These are phyloP conservation scores for Sminthurinus aureus DNA, from an alignment of 2,888 invertebrate genomes.

Conservation along the genomic window DNA sequence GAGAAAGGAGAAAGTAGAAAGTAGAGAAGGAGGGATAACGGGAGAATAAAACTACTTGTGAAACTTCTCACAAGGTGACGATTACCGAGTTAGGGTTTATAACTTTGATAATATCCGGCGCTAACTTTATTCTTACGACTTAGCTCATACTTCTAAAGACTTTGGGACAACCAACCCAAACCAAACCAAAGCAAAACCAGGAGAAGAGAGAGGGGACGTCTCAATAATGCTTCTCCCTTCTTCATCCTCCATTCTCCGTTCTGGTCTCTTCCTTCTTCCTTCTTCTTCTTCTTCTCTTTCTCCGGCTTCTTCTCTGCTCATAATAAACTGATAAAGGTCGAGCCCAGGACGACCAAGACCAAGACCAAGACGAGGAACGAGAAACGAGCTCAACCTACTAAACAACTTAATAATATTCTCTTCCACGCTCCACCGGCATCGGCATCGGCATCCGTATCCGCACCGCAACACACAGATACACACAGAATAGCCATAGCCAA, in stretches of 20 bases:
- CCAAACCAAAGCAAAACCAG: too few relatives aligned
- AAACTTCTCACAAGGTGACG: slow-evolving; percentile 38
- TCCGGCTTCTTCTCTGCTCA: not conserved
- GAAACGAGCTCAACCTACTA: slow-evolving; percentile 10
- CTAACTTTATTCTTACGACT: slow-evolving; percentile 38
- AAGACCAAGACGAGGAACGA: too few relatives aligned
- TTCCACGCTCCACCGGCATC: not conserved
- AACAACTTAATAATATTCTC: slow-evolving; percentile 1
- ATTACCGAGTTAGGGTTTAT: slow-evolving; percentile 40
- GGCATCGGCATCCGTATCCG: too few relatives aligned
- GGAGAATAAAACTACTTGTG: slow-evolving; percentile 24
- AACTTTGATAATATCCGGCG: slow-evolving; percentile 39
- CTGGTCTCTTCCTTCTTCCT: not conserved
- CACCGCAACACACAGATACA: not conserved
- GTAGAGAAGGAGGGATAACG: slow-evolving; percentile 1
- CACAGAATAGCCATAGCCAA: too few relatives aligned
- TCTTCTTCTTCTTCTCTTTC: not conserved
- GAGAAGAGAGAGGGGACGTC: not conserved
- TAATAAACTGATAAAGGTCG: slow-evolving; percentile 24
- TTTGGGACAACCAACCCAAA: not conserved
- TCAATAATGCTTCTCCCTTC: slow-evolving; percentile 7
- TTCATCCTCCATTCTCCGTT: too few relatives aligned
- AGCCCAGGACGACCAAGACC: too few relatives aligned
- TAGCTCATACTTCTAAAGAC: slow-evolving; percentile 19
- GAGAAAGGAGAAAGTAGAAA: slow-evolving; percentile 11